Conservation (phyloP, 1,140 invertebrate species). For the Octopus bimaculoides region DNA sequence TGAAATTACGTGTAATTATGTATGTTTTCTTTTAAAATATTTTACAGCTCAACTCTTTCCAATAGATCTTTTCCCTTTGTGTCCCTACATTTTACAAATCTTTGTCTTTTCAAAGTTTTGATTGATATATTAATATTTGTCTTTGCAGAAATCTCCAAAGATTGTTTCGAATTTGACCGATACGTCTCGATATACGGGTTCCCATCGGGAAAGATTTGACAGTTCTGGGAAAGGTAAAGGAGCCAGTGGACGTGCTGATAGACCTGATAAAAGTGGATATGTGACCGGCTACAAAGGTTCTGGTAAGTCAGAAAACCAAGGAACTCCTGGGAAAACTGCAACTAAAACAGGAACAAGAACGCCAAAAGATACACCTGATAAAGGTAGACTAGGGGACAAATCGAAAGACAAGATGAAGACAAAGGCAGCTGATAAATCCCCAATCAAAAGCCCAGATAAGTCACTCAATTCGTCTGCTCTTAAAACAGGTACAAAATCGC, state of each 20-base stretch:
- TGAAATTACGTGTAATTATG: not conserved
- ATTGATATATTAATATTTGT: not conserved
- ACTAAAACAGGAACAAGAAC: not conserved
- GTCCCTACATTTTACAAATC: not conserved
- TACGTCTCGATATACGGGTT: conserved; percentile 59
- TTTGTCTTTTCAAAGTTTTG: not conserved
- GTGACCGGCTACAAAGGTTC: conserved; percentile 58
- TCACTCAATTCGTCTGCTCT: too few relatives aligned
- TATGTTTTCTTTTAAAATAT: not conserved
- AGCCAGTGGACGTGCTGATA: conserved; percentile 55
- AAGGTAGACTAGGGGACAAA: not conserved
- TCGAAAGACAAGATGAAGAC: not conserved
- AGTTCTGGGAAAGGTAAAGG: conserved; percentile 60
- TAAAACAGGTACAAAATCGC: not conserved
- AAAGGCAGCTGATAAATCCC: not conserved
- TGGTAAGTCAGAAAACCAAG: not conserved
- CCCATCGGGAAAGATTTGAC: conserved; percentile 62
- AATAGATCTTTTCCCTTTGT: not conserved
- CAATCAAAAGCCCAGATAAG: not conserved
- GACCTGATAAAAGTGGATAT: conserved; percentile 56
- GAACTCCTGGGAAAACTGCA: not conserved
- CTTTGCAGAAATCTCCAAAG: conserved; percentile 15
- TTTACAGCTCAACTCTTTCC: not conserved
- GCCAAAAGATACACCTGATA: not conserved
- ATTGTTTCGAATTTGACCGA: conserved; percentile 79